Percentiles rank a stretch among this genome's conserved stretches.
phyloP scores from a whole-genome alignment of 1,140 invertebrate genomes.

The Caenorhabditis remanei region DNA sequence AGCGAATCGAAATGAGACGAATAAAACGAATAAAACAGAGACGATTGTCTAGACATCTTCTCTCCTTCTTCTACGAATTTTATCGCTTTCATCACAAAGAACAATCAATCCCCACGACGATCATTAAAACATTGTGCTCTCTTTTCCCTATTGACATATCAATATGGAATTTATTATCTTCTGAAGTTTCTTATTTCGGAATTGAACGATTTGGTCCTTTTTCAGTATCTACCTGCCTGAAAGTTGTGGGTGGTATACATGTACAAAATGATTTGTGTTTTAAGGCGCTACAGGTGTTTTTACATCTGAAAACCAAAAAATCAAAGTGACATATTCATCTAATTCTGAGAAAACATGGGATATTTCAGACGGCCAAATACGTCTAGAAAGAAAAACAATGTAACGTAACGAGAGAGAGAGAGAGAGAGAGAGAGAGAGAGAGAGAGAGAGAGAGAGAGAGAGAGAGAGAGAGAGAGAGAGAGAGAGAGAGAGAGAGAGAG shows the following conservation, averaged over 20 bases:
- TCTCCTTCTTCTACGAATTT: background rate
- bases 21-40: conserved; percentile 17
- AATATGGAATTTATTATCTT: no score
- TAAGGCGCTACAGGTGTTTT: background rate
- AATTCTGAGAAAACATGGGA: no score
- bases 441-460: background rate
- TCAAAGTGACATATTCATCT: background rate
- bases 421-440: background rate
- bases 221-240: background rate
- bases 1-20: background rate
- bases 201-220: background rate
- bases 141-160: background rate
- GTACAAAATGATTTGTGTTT: background rate
- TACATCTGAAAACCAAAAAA: background rate
- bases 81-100: background rate
- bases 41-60: background rate
- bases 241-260: background rate
- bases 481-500: no score
- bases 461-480: background rate
- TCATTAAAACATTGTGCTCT: background rate
- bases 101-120: background rate
- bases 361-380: no score
- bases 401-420: background rate
- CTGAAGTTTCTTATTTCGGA: background rate
- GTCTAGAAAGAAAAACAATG: no score